A percentile compares a stretch with the other conserved stretches of the same genome.
phyloP scores from a whole-genome alignment of 2,113 vertebrate genomes.

The Urocynchramus pylzowi region DNA sequence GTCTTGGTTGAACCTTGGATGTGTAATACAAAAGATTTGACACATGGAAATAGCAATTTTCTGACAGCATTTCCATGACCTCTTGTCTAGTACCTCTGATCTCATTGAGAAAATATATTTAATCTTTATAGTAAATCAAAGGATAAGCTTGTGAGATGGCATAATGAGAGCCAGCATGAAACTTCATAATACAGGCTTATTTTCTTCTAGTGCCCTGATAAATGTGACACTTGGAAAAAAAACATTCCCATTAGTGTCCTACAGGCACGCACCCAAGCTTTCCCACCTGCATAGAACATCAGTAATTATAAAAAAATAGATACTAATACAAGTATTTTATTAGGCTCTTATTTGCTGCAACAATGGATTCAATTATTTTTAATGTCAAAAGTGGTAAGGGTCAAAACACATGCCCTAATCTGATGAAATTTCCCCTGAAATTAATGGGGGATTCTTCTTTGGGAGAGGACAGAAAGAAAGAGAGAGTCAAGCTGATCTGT shows the following conservation, averaged over 20 bases:
- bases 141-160: not conserved
- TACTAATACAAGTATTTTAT: not conserved
- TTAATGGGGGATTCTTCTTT: not conserved
- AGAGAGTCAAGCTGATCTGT: not conserved
- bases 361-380: conserved; percentile 28
- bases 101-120: conserved; percentile 19
- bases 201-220: conserved; percentile 22
- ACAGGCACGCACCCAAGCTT: not conserved
- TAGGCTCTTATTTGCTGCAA: not conserved
- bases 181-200: conserved; percentile 16
- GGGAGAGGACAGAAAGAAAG: not conserved
- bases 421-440: not conserved
- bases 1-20: not conserved
- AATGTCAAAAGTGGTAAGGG: not conserved
- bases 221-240: not conserved
- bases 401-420: not conserved
- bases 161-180: conserved; percentile 53
- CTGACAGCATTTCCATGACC: not conserved
- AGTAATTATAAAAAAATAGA: conserved; percentile 32
- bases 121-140: conserved; percentile 42
- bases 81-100: not conserved
- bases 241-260: not conserved
- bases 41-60: not conserved
- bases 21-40: not conserved
- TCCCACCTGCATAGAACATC: not conserved